These are phyloP conservation scores for Tromatobia lineatoria DNA, from an alignment of 2,888 invertebrate genomes.

Conservation along the genomic window DNA sequence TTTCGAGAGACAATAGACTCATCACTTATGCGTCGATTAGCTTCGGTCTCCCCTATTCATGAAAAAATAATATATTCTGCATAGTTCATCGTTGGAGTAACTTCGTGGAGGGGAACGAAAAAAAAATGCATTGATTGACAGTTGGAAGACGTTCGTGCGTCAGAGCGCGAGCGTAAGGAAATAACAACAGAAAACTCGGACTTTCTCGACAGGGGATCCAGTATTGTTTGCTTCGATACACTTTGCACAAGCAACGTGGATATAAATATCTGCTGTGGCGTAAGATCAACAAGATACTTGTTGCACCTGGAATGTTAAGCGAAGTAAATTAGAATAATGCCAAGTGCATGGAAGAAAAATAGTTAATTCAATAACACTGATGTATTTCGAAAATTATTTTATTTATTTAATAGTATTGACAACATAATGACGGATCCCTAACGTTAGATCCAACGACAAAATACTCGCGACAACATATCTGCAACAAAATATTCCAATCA, in stretches of 20 bases:
- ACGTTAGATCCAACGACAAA: too few relatives aligned
- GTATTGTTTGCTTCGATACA: slow-evolving; percentile 1
- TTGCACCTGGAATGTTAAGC: background rate
- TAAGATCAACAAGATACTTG: background rate
- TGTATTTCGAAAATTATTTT: too few relatives aligned
- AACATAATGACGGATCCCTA: too few relatives aligned
- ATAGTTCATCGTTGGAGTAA: slow-evolving; percentile 1
- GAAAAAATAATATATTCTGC: slow-evolving; percentile 1
- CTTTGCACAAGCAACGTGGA: slow-evolving; percentile 2
- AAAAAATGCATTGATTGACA: slow-evolving; percentile 4
- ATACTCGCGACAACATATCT: too few relatives aligned
- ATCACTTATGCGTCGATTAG: background rate
- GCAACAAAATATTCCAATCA: too few relatives aligned
- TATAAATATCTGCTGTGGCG: slow-evolving; percentile 10
- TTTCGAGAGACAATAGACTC: background rate
- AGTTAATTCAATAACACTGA: too few relatives aligned
- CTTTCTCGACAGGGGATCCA: slow-evolving; percentile 27
- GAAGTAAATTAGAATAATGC: background rate
- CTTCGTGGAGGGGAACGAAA: background rate
- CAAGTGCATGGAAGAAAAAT: background rate
- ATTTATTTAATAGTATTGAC: too few relatives aligned
- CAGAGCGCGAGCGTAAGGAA: background rate
- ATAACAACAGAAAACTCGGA: slow-evolving; percentile 27
- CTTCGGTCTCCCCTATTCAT: background rate
- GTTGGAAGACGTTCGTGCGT: background rate